Evolutionary conservation across 2,113 vertebrate genomes (phyloP).

Genomic region (Carassius carassius): DNA sequence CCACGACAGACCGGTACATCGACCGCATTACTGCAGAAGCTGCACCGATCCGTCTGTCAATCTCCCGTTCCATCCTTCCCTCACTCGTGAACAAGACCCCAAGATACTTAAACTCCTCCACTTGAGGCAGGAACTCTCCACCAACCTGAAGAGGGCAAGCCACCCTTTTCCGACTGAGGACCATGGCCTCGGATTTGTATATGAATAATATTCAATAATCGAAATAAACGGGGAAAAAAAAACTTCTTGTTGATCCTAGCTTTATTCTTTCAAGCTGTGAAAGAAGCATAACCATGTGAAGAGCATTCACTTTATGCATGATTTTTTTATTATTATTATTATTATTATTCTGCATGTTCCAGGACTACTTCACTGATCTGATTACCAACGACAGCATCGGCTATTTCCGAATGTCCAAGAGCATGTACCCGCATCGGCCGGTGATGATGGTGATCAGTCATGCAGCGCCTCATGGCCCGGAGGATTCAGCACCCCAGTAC

Average conservation of each 20-base stretch:
- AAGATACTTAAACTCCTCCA: too few relatives aligned
- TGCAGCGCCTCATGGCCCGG: slow-evolving; percentile 93
- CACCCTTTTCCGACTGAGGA: too few relatives aligned
- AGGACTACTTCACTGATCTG: slow-evolving; percentile 99
- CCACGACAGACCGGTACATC: too few relatives aligned
- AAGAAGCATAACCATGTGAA: neutral
- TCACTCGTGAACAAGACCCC: too few relatives aligned
- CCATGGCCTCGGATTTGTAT: too few relatives aligned
- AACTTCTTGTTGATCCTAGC: neutral
- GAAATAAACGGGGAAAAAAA: too few relatives aligned
- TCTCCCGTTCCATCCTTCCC: too few relatives aligned
- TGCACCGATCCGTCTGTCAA: too few relatives aligned
- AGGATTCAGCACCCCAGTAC: slow-evolving; percentile 96
- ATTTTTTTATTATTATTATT: slow-evolving; percentile 52
- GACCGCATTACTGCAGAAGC: too few relatives aligned
- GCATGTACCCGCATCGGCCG: slow-evolving; percentile 94
- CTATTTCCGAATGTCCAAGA: slow-evolving; percentile 97
- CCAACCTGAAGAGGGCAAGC: too few relatives aligned
- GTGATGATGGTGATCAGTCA: slow-evolving; percentile 99
- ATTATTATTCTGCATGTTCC: slow-evolving; percentile 62
- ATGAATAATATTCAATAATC: too few relatives aligned
- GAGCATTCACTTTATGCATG: slow-evolving; percentile 32
- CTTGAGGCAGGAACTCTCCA: too few relatives aligned
- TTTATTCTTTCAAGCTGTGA: neutral
- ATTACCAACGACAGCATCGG: slow-evolving; percentile 99